Percentiles rank a stretch among this genome's conserved stretches.
Evolutionary conservation across 2,888 invertebrate genomes (phyloP).

Genomic region (Idaea dimidiata): DNA sequence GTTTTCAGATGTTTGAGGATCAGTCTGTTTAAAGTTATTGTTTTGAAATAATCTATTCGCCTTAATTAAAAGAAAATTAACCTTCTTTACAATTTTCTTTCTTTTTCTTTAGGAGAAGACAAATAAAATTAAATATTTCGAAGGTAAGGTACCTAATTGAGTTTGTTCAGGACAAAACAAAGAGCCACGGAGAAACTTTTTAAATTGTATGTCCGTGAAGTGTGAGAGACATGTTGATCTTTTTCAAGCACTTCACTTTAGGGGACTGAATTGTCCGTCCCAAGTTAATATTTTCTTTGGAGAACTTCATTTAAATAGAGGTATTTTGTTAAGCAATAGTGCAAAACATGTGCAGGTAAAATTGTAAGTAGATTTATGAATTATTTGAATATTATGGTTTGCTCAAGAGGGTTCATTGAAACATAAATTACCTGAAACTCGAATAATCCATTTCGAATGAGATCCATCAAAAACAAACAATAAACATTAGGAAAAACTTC

Average conservation of each 20-base stretch:
- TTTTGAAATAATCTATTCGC: not conserved
- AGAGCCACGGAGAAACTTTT: conserved; percentile 70
- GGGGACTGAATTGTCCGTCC: conserved; percentile 48
- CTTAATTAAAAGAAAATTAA: not conserved
- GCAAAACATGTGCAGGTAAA: not conserved
- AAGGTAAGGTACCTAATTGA: conserved; percentile 76
- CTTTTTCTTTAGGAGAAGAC: conserved; percentile 9
- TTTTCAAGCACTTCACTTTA: conserved; percentile 51
- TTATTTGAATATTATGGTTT: conserved; percentile 7
- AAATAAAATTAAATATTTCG: conserved; percentile 63
- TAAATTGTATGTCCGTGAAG: conserved; percentile 79
- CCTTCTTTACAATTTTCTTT: not conserved
- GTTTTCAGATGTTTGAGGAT: conserved; percentile 32
- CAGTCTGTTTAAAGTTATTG: not conserved
- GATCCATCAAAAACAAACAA: conserved; percentile 60
- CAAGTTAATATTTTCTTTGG: conserved; percentile 73
- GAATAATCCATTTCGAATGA: conserved; percentile 37
- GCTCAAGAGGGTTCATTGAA: conserved; percentile 3
- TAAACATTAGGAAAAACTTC: conserved; percentile 58
- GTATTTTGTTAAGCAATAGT: conserved; percentile 14
- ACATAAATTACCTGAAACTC: conserved; percentile 11
- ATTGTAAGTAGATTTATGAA: not conserved
- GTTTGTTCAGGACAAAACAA: conserved; percentile 81
- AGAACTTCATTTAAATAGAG: conserved; percentile 34
- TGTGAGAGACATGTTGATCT: conserved; percentile 80